Base-by-base conservation (phyloP, 2,797 vertebrate species). In the Sebastiscus albofasciatus region DNA sequence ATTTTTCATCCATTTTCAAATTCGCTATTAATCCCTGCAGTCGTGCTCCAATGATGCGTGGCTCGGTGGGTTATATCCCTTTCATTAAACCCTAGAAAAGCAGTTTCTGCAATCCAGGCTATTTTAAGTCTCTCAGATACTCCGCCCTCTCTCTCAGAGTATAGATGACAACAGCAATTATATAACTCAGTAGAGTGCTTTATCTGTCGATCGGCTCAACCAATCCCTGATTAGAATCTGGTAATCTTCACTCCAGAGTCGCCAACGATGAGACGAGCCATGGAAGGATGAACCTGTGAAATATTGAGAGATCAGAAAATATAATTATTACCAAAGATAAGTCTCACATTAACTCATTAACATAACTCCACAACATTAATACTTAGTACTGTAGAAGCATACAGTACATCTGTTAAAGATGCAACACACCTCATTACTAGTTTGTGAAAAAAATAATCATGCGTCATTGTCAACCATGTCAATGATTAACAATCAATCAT, bases 211-310 rank as follows among this genome's bases (percentile, higher is more conserved):
- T 82, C 62, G 56, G 59, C 55, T 86, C 66, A 65, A 81, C 89
- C 77, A 83, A 78, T 85, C 88, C 76, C 91, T 84, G 89, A 91
- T 96, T 94, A 97, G 90, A 96, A 95, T 92, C 93, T 92, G 79
- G 95, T 96, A 85, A 95, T 94, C 89, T 89, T 94, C 74, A 94
- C 90, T 80, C 94, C 96, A 20, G 94, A 87, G 84, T 96, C 95
- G 10, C 96, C 96, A 16, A 96, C 96, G 26, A 97, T 95, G 77
- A 97, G 92, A 67, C 96, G 94, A 52, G 95, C 94, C 88, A 96
- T 79, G 75, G 95, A 95, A 12, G 95, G 95, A 91, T 96, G 96
- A 90, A 97, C 91, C 96, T 97, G 86, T 33, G 65, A 85, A 72
- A 86, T 49, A 83, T 22, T 33, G n/a, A 79, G 8, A 86, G 29